A percentile compares a stretch with the other conserved stretches of the same genome.
Evolutionary conservation across 2,113 vertebrate genomes (phyloP).

Genomic region (Calyptommatus sinebrachiatus): DNA sequence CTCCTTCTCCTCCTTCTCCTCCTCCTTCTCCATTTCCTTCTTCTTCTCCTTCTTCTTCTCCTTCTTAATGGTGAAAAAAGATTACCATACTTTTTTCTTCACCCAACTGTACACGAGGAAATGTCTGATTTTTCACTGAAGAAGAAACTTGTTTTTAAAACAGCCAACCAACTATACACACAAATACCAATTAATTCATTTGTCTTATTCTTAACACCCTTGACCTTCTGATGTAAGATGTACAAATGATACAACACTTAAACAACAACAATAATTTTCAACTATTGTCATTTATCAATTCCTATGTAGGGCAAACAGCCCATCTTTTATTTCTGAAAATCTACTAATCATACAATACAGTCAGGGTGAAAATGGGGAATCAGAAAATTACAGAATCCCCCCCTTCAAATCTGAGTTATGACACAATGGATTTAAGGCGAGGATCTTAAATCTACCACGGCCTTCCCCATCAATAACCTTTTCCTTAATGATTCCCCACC

Average conservation of each 20-base stretch:
- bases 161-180: background rate
- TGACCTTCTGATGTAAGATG: conserved; percentile 14
- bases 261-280: background rate
- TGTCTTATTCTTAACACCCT: conserved; percentile 9
- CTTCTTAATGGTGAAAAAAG: too few relatives aligned
- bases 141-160: conserved; percentile 20
- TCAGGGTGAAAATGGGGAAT: conserved; percentile 41
- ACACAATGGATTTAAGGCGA: conserved; percentile 53
- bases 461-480: conserved; percentile 60
- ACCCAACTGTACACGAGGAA: too few relatives aligned
- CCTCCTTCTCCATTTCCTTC: too few relatives aligned
- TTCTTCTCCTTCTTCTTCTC: too few relatives aligned
- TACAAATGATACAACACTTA: conserved; percentile 20
- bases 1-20: too few relatives aligned
- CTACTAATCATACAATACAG: conserved; percentile 20
- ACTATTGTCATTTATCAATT: background rate
- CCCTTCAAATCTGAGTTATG: conserved; percentile 54
- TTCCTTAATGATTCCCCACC: conserved; percentile 44
- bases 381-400: conserved; percentile 41
- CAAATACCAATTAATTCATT: conserved; percentile 13
- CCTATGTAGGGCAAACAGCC: background rate
- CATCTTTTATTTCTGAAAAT: conserved; percentile 9
- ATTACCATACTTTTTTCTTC: too few relatives aligned
- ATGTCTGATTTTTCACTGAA: background rate
- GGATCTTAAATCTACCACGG: conserved; percentile 57